Evolutionary conservation across 2,888 invertebrate species (phyloP).

Genomic region (Stegophylla sp.): DNA sequence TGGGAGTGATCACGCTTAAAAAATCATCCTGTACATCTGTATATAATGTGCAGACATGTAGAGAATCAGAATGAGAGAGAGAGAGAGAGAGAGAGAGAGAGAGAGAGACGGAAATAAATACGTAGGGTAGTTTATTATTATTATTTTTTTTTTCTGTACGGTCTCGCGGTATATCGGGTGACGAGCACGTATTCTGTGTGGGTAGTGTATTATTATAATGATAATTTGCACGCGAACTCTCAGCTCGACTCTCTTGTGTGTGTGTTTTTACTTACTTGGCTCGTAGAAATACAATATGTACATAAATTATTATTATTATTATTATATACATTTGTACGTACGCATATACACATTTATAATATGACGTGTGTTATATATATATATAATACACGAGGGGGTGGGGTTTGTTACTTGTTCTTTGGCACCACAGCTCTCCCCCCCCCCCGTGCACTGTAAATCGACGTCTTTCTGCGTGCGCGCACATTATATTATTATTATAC

Average conservation of each 20-base stretch:
- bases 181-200: constrained; percentile 45
- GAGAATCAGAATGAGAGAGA: not conserved
- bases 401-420: constrained; percentile 13
- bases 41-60: not conserved
- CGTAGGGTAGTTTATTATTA: constrained; percentile 40
- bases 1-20: too few species aligned
- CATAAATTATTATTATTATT: not conserved
- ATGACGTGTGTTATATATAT: not conserved
- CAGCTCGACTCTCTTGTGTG: not conserved
- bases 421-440: too few species aligned
- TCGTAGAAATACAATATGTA: constrained; percentile 1
- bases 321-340: not conserved
- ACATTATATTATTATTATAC: too few species aligned
- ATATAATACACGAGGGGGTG: not conserved
- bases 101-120: not conserved
- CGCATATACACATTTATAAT: too few species aligned
- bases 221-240: constrained; percentile 32
- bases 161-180: constrained; percentile 37
- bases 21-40: too few species aligned
- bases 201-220: too few species aligned
- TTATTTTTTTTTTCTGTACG: constrained; percentile 36
- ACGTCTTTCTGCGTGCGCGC: not conserved
- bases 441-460: constrained; percentile 5
- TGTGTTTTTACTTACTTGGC: too few species aligned
- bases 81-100: not conserved